Conservation (phyloP, 2,113 vertebrate genomes). For the Eonycteris spelaea region DNA sequence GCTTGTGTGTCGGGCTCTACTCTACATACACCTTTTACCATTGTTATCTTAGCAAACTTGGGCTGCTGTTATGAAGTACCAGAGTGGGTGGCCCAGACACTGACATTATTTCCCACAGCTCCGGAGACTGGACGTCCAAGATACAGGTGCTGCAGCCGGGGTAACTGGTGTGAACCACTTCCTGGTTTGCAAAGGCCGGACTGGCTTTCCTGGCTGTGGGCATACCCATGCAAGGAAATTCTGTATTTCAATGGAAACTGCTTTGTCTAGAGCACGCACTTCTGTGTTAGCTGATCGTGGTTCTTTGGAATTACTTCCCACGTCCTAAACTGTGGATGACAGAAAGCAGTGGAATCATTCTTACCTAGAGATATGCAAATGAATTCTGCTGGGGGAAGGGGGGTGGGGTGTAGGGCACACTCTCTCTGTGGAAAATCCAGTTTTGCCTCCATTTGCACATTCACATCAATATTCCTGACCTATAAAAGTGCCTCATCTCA, state of each 20-base stretch:
- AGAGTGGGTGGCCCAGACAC: neutral
- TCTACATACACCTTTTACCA: neutral
- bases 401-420: neutral
- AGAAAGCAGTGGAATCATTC: neutral
- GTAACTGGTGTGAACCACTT: neutral
- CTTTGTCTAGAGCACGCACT: neutral
- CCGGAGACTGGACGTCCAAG: neutral
- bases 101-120: neutral
- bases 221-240: neutral
- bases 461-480: neutral
- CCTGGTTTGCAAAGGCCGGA: neutral
- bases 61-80: neutral
- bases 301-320: neutral
- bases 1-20: neutral
- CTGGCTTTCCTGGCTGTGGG: neutral
- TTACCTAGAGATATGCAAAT: neutral
- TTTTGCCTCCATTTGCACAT: neutral
- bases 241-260: neutral
- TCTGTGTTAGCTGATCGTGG: neutral
- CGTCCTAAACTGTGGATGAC: neutral
- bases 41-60: neutral
- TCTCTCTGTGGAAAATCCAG: neutral
- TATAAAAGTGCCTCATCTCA: neutral
- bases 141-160: neutral
- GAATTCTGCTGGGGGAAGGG: neutral